Conservation (phyloP, 2,888 invertebrate genomes). For the Athalia cordata region DNA sequence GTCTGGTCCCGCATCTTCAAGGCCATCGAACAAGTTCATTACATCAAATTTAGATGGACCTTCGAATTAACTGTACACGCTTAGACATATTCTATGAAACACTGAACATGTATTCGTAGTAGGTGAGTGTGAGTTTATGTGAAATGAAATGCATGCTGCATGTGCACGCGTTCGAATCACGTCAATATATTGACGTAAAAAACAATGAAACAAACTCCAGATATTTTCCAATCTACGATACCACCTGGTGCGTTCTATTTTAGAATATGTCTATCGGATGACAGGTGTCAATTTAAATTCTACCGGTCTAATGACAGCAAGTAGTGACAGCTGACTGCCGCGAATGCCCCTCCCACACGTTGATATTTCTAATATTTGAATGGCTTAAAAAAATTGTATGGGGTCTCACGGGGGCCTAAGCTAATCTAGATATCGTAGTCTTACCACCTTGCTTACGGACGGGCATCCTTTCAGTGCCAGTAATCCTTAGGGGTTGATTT, state of each 20-base stretch:
- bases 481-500: constrained; percentile 44
- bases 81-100: too few relatives aligned
- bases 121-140: too few relatives aligned
- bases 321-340: constrained; percentile 18
- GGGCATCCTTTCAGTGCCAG: constrained; percentile 76
- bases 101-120: too few relatives aligned
- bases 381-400: not conserved
- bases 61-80: too few relatives aligned
- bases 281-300: constrained; percentile 22
- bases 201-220: too few relatives aligned
- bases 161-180: not conserved
- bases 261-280: not conserved
- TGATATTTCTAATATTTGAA: not conserved
- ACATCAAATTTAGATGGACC: too few relatives aligned
- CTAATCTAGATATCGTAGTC: constrained; percentile 56
- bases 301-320: constrained; percentile 10
- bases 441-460: constrained; percentile 85
- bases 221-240: too few relatives aligned
- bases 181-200: not conserved
- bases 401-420: not conserved
- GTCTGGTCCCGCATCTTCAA: constrained; percentile 2
- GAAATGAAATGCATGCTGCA: too few relatives aligned
- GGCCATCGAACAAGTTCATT: constrained; percentile 29
- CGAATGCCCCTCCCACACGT: constrained; percentile 37
- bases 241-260: too few relatives aligned